Base-by-base conservation (phyloP, 92 coral and sea anemone species). In the Palythoa heliodiscus region DNA sequence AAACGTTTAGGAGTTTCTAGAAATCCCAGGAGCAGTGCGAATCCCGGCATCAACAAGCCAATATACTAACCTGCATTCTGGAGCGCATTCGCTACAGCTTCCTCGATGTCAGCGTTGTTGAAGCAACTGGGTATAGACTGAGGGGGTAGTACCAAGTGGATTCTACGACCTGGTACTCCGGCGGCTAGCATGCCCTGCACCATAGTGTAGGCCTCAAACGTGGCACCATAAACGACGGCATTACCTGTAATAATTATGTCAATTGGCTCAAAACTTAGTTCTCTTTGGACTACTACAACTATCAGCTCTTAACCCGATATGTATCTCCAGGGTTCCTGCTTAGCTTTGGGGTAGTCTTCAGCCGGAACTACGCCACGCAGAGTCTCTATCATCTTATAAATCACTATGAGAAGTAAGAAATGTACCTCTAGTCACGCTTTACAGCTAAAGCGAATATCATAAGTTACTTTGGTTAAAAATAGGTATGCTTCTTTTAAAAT, bases 101-200 rank as follows among this genome's bases (percentile, higher is more conserved):
- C 95, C 75, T 96, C 98, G 25, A 96, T 82, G 77, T 92, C 97
- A 19, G 93, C 91, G 83, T 96, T 96, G 89, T 96, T 96, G 84
- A 96, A 96, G 71, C 95, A 89, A 66, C 96, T 92, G 67, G 98
- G 98, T 50, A 92, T 85, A 11, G 89, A 84, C 25, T 91, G 91
- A 57, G 98, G 98, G 14, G 98, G 98, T 66, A 94, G 98, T 4
- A 96, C 98, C 93, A 96, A 90, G 7, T 89, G 88, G 63, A 96
- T 87, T 53, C 98, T 93, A 52, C 88, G 52, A 40, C 95, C 94
- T 12, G 95, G 96, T 15, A 96, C 87, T 24, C 96, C 98, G 2
- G 80, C 91, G 24, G 92, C 87, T 8, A 96, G 70, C 29, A 94
- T 64, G 2, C 96, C 93, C 72, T 96, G 95, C 1, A 96, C 89